Evolutionary conservation across 2,113 vertebrate genomes (phyloP), one percentile per base, ranked within the genome.

Genomic region (Megaceryle maxima): DNA sequence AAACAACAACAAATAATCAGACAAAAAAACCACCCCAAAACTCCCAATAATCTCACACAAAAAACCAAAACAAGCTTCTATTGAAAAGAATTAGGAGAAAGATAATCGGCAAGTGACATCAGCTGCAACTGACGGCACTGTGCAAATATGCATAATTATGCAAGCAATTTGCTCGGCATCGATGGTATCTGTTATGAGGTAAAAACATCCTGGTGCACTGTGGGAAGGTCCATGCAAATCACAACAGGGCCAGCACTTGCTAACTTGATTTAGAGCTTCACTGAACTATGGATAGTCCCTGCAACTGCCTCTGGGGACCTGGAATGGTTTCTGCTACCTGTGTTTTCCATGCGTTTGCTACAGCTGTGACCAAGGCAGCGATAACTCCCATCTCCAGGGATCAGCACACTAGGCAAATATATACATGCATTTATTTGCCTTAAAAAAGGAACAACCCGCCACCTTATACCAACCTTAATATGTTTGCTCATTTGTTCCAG

Each of bases 71-170:
- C 68, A 64, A 68, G 33, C 35, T 68, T 84, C 87, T 67, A 80
- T 62, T 90, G 88, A 87, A 88, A 76, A 90, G 86, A 84, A 57
- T 35, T 41, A 68, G 78, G 50, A 43, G 78, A 44, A 35, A 72
- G 67, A 53, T 81, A 88, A 83, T 83, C 48, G 82, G 63, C 73
- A 20, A 56, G 21, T 53, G 67, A 70, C 84, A 84, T 88, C 44
- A 68, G 73, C 83, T 67, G 81, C 75, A 50, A 22, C 59, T 88
- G 75, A 82, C 10, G 2, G 51, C 56, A 57, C 56, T 60, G 85
- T 53, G 64, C 72, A 94, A 94, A 87, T 68, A 70, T 67, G 57
- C 41, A 29, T 84, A 84, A 89, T 97, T 95, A 82, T 83, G 68
- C 37, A 63, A 84, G 75, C 74, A 69, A 92, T 94, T 85, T 90